phyloP scores from a whole-genome alignment of 2,113 vertebrate species.

The zebrafish (Danio rerio) region DNA sequence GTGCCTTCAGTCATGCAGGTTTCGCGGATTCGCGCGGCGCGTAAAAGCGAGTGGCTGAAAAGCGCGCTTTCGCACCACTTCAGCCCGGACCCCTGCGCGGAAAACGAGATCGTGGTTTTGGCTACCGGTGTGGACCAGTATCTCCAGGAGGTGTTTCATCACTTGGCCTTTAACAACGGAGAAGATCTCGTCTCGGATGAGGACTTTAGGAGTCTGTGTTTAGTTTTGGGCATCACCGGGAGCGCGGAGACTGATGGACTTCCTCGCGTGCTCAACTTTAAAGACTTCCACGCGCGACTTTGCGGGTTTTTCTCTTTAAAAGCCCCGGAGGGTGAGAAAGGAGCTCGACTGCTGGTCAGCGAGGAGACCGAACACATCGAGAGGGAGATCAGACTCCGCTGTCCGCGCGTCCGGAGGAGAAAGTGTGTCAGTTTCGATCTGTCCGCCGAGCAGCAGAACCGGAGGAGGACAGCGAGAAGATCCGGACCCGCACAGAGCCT shows the following conservation, averaged over 20 bases:
- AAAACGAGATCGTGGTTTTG: constrained; percentile 79
- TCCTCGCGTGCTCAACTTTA: constrained; percentile 70
- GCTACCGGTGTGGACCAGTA: constrained; percentile 81
- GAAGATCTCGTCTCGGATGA: constrained; percentile 70
- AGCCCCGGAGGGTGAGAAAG: constrained; percentile 17
- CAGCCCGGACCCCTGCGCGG: constrained; percentile 64
- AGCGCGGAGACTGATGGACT: constrained; percentile 44
- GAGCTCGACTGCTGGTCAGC: constrained; percentile 67
- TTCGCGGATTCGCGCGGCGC: constrained; percentile 59
- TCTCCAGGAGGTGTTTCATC: constrained; percentile 81
- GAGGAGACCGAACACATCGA: constrained; percentile 79
- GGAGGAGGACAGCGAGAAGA: background rate
- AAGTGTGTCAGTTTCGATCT: constrained; percentile 77
- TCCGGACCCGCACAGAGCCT: background rate
- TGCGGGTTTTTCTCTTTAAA: constrained; percentile 74
- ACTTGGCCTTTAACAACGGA: constrained; percentile 67
- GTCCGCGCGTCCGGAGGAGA: constrained; percentile 72
- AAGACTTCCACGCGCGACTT: constrained; percentile 78
- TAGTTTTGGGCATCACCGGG: constrained; percentile 67
- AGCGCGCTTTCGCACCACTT: constrained; percentile 75
- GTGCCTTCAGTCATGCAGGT: background rate
- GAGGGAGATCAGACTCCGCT: constrained; percentile 73
- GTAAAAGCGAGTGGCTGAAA: constrained; percentile 78
- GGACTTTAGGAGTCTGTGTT: constrained; percentile 76
- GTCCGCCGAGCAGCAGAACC: constrained; percentile 40